Conservation (phyloP, 1,140 invertebrate species). For the Sycophaga agraensis region DNA sequence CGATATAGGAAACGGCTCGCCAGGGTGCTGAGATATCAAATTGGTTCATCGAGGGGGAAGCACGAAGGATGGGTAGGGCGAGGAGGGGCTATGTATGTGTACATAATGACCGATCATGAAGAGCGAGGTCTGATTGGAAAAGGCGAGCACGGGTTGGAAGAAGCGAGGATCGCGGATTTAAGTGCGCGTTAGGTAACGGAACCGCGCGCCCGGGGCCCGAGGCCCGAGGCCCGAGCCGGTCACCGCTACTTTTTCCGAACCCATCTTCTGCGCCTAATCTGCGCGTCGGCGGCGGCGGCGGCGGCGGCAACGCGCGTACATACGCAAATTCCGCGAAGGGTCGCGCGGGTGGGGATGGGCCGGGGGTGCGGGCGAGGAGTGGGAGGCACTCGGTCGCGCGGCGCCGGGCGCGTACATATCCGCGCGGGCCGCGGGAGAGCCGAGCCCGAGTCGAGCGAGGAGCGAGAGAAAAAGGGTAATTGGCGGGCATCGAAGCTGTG, state of each 20-base stretch:
- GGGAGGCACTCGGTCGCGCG: no score
- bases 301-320: background rate
- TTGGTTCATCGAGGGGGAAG: background rate
- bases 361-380: background rate
- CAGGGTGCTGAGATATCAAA: no score
- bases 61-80: background rate
- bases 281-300: background rate
- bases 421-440: no score
- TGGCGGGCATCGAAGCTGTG: constrained; percentile 52
- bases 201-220: background rate
- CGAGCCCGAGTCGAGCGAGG: background rate
- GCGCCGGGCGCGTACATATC: no score
- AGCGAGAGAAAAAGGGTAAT: constrained; percentile 50
- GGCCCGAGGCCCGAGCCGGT: no score
- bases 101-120: no score
- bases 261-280: background rate
- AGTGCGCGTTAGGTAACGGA: background rate
- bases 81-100: no score
- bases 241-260: constrained; percentile 3
- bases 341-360: background rate
- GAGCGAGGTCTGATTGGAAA: no score
- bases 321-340: background rate
- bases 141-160: no score
- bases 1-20: no score
- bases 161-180: background rate